Base-by-base conservation (phyloP, 2,113 vertebrate species). In the Malurus cyaneus region DNA sequence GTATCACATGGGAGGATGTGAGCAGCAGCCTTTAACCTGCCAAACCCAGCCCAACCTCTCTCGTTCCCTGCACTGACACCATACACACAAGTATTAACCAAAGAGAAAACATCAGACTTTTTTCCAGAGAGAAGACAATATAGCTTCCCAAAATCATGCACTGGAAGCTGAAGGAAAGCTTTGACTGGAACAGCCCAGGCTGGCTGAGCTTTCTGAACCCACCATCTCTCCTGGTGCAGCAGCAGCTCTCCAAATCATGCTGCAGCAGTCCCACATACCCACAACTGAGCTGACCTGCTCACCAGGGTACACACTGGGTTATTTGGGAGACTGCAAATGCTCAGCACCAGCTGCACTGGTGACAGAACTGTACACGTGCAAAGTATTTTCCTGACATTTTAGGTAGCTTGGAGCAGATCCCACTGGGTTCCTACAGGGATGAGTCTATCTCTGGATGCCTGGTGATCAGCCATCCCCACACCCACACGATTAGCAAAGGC, bases 1-100 rank as follows among this genome's bases (percentile, higher is more conserved):
- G 15, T 24, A 26, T 4, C 44, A 20, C 66, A 26, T 0, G 1
- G 8, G 15, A 87, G 36, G 50, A 78, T 20, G 52, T 10, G 39
- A 89, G 32, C 0, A 4, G 12, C 9, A 73, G 82, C 36, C 74
- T 67, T 36, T 14, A 67, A 59, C 65, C 3, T 12, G 18, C 25
- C 34, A 34, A 70, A 60, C 0, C 0, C 0, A 0, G n/a, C 25
- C 64, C 0, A 5, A 29, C 1, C 9, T 25, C 42, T 81, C 17
- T 3, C 1, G 9, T 14, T 60, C 28, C 47, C 64, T n/a, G 52
- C 2, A 5, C 49, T 49, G 28, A 32, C 11, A 26, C 49, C 32
- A 11, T 11, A 60, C 7, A 60, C 7, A 50, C 7, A 53, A 71
- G 19, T 31, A 52, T 29, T 13, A 36, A 34, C 56, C 78, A 26